These are phyloP conservation scores for Sarcoramphus papa DNA, from an alignment of 2,797 vertebrate species.

Conservation along the genomic window DNA sequence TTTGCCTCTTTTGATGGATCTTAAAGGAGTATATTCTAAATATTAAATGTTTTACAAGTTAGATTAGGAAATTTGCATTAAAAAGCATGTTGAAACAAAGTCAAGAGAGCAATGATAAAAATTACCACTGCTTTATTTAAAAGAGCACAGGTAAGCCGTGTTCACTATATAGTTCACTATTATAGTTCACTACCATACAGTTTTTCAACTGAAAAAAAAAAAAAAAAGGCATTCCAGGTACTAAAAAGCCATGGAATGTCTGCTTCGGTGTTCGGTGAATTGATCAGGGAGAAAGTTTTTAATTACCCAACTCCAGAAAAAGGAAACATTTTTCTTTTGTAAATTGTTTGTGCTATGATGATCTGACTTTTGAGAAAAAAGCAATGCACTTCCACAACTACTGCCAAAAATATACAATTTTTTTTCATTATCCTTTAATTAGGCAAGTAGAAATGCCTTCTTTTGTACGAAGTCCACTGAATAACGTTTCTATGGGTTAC, in stretches of 20 bases:
- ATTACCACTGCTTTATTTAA: background rate
- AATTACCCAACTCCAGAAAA: background rate
- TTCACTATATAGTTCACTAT: background rate
- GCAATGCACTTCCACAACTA: background rate
- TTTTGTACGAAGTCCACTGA: background rate
- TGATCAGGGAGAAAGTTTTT: background rate
- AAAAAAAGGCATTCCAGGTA: background rate
- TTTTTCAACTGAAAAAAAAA: background rate
- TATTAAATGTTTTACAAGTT: conserved; percentile 75
- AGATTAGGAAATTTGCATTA: conserved; percentile 67
- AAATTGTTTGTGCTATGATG: background rate
- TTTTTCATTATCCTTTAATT: background rate
- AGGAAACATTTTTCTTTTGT: conserved; percentile 3
- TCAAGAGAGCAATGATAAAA: conserved; percentile 19
- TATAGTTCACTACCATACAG: background rate
- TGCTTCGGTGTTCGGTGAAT: background rate
- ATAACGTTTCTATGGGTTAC: background rate
- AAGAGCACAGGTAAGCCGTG: background rate
- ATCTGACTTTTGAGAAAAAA: background rate
- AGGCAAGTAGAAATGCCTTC: background rate
- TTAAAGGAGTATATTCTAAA: conserved; percentile 70
- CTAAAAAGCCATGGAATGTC: background rate
- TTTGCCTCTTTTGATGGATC: conserved; percentile 64
- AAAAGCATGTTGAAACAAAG: conserved; percentile 61
- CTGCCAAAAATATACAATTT: background rate